Conservation (phyloP, 2,113 vertebrate genomes). For the Astur gentilis region DNA sequence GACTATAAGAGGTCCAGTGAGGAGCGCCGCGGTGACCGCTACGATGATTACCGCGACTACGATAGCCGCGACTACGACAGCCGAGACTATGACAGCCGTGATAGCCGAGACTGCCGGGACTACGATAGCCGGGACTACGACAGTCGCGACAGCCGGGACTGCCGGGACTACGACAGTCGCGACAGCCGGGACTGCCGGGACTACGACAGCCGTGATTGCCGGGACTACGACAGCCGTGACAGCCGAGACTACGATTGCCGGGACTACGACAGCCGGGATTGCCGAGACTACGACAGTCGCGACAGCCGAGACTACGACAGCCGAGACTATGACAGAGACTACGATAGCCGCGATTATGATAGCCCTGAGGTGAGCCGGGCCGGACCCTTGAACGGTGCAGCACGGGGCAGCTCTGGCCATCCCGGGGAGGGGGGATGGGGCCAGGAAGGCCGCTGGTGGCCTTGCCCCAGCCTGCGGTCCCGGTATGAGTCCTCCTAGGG, state of each 20-base stretch:
- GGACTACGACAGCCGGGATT: neutral
- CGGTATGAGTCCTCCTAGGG: fast-evolving
- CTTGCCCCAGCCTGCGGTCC: too few relatives aligned
- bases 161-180: slow-evolving; percentile 39
- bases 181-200: slow-evolving; percentile 28
- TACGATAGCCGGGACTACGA: neutral
- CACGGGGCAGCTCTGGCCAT: fast-evolving
- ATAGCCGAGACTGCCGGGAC: neutral
- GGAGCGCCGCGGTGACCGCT: slow-evolving; percentile 86
- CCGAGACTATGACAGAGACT: neutral
- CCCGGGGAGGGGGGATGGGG: neutral
- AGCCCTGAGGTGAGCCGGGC: slow-evolving; percentile 60
- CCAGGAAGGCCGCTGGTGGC: fast-evolving
- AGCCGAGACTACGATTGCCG: neutral
- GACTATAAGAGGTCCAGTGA: slow-evolving; percentile 88
- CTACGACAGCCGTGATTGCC: slow-evolving; percentile 30
- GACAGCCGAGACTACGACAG: slow-evolving; percentile 39
- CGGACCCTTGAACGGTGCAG: too few relatives aligned
- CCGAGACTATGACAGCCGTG: slow-evolving; percentile 71
- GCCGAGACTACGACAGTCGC: neutral
- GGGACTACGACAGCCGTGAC: slow-evolving; percentile 41
- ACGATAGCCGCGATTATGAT: slow-evolving; percentile 49
- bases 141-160: slow-evolving; percentile 8
- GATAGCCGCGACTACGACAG: slow-evolving; percentile 83
- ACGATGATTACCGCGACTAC: slow-evolving; percentile 87